Base-by-base conservation (phyloP, 2,888 invertebrate species). In the Trissolcus brochymenae region DNA sequence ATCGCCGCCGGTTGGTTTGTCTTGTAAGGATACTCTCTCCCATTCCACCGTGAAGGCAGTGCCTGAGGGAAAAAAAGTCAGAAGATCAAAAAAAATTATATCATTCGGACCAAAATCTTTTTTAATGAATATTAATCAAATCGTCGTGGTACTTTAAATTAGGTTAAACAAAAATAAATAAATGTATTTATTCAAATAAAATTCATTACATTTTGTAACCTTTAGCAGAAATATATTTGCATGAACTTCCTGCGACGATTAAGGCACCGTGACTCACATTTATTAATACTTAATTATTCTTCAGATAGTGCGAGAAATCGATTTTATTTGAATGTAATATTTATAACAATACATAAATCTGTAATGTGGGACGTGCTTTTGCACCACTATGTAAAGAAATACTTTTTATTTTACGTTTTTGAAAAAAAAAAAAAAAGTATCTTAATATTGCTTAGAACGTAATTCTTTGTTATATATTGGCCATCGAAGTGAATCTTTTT, bases 1-100 rank as follows among this genome's bases (percentile, higher is more conserved):
- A 78, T 93, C 92, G 51, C 95, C 95, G 76, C 91, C 93, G 17
- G 92, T 88, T 19, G 91, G 91, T 78, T 92, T 93, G 85, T 98
- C 97, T 88, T 96, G 95, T 6, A 98, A 91, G 0, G 92, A 91
- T 4, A 98, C 97, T 84, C 95, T 94, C 86, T 96, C 94, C 99
- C 99, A 99, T 87, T 97, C 94, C 0, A 98, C 97, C 0, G 96
- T 95, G 89, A 99, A 96, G 17, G 94, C 93, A 19, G 96, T 95
- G 40, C 94, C 96, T 96, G 84, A 7, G 84, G 19, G 14, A n/a
- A 67, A 1, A 57, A 4, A 19, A 19, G 43, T 46, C 14, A 46
- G 6, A 29, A 6, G 7, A 3, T 29, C 29, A 29, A 2, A 11
- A 11, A 35, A 9, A 35, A 35, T 0, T 25, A 25, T 25, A 25